Conservation (phyloP, 2,113 vertebrate species). For the Fregetta grallaria region DNA sequence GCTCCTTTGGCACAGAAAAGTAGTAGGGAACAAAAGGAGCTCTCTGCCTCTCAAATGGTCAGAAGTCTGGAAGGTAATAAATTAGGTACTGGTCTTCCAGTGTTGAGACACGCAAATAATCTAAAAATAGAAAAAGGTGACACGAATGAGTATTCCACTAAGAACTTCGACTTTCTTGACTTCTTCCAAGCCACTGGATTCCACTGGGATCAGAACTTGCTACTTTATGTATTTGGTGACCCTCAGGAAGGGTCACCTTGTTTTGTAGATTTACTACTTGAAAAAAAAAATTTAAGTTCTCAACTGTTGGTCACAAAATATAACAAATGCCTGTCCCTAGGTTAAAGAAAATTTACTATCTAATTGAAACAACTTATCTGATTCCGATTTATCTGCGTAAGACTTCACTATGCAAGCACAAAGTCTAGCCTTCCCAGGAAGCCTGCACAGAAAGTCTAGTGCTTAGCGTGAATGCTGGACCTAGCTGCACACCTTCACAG, state of each 20-base stretch:
- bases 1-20: background rate
- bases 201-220: background rate
- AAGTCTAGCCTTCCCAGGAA: background rate
- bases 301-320: background rate
- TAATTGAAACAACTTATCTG: background rate
- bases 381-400: background rate
- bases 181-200: background rate
- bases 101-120: background rate
- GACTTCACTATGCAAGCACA: background rate
- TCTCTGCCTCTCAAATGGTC: background rate
- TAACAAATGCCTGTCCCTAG: background rate
- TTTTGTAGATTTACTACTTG: background rate
- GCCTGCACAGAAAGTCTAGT: background rate
- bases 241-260: background rate
- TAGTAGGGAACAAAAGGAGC: background rate
- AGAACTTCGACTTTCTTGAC: background rate
- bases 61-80: background rate
- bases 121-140: background rate
- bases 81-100: background rate
- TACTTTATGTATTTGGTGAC: background rate
- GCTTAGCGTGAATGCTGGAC: fast-evolving
- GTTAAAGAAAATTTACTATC: background rate
- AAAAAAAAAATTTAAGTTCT: background rate
- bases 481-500: no score
- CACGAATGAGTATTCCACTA: background rate